Percentiles rank a stretch among this genome's conserved stretches.
Conservation (phyloP, 1,140 invertebrate species). For the Pseudachorutes palmiensis region DNA sequence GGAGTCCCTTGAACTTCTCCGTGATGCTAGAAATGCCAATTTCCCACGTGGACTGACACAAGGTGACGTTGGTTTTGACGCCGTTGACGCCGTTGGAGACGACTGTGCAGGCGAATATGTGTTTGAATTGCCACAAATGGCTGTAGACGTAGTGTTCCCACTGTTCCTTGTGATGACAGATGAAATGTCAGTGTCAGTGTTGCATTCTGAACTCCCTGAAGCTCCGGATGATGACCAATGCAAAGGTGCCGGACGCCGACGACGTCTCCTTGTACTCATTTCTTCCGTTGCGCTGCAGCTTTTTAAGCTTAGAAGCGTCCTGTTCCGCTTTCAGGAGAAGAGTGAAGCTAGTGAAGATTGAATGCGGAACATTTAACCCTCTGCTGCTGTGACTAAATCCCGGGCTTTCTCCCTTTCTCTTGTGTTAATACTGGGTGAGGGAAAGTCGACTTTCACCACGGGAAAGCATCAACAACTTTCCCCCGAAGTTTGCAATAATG, state of each 20-base stretch:
- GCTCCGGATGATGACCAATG: slow-evolving; percentile 16
- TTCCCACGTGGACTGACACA: slow-evolving; percentile 39
- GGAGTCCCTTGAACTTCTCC: slow-evolving; percentile 60
- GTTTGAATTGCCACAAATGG: not conserved
- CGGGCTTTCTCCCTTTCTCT: slow-evolving; percentile 6
- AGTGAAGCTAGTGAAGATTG: not conserved
- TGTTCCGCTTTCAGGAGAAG: not conserved
- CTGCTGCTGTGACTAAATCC: not conserved
- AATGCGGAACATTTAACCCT: not conserved
- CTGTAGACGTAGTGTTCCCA: not conserved
- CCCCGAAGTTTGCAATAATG: too few species aligned
- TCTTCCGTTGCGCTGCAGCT: not conserved
- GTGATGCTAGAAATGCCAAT: slow-evolving; percentile 61
- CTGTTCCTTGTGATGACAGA: not conserved
- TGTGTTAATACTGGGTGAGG: too few species aligned
- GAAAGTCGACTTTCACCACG: too few species aligned
- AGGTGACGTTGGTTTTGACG: slow-evolving; percentile 34
- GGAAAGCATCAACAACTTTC: too few species aligned
- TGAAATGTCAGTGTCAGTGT: slow-evolving; percentile 1
- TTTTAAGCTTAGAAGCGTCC: not conserved
- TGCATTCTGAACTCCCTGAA: slow-evolving; percentile 28
- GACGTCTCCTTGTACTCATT: slow-evolving; percentile 23
- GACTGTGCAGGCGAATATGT: slow-evolving; percentile 8
- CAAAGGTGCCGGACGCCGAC: slow-evolving; percentile 16
- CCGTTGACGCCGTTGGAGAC: slow-evolving; percentile 30